Base-by-base conservation (phyloP, 2,888 invertebrate species). In the Nomada flava region DNA sequence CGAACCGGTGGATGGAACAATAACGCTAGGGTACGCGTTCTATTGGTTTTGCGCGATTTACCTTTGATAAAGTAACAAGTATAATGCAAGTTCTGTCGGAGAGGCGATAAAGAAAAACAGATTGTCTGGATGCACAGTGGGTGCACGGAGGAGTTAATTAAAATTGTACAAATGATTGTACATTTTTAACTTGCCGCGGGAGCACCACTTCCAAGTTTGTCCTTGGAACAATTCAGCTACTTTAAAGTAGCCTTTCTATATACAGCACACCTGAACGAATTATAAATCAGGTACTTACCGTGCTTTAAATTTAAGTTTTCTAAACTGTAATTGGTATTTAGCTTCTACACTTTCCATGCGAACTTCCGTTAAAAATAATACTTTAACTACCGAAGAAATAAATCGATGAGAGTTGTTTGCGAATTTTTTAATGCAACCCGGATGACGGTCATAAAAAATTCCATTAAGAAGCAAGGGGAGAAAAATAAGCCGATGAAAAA, bases 161-260 rank as follows among this genome's bases (percentile, higher is more conserved):
- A 26, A 26, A 26, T 26, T 26, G 26, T 26, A 26, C 26, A 26
- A 26, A 26, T 26, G 26, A 26, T 26, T 2, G 26, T 26, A 2
- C 26, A 2, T 42, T n/a, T 44, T 10, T 44, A 59, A 69, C 60
- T 57, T 26, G 47, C 36, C 47, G 50, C 26, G 52, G 11, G 52
- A 50, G n/a, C 65, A 42, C 47, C 70, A 42, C 50, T n/a, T 70
- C 2, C n/a, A 60, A 69, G 2, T 60, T 65, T 50, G 26, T 26
- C 36, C 44, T 23, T 9, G 44, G 42, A 50, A 53, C 18, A 26
- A 42, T 47, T 29, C 52, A 52, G 36, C 53, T 44, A 20, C 53
- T 59, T 55, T 55, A 73, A 78, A 78, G 73, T 78, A 81, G 29
- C 64, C 73, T 55, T 44, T 70, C 65, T 67, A 59, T 79, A 75